Evolutionary conservation across 2,113 vertebrate genomes (phyloP), one percentile per base, ranked within the genome.

Genomic region (Engraulis encrasicolus): DNA sequence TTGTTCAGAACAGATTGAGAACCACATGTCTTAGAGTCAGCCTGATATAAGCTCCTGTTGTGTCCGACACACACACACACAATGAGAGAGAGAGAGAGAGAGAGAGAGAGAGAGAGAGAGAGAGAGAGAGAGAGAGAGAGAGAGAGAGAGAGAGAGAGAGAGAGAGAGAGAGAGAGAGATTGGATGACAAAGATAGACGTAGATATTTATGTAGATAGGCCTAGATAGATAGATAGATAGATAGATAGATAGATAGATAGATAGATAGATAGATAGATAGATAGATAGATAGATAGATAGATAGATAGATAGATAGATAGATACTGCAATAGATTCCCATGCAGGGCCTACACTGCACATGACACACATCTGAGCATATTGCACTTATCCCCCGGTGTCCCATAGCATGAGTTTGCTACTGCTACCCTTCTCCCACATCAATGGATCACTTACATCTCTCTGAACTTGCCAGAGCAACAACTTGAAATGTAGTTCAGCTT

Each of bases 401-500:
- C 11, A 14, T 34, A 14, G 14, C 66, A 15, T 17, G 66, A 45
- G n/a, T n/a, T n/a, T 27, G 7, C 31, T 5, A 14, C 31, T 34
- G 14, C 4, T 23, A 74, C 4, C 27, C 66, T 74, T 74, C 6
- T 14, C 27, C 11, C 31, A 31, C 66, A 36, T 36, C 66, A 74
- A 14, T 74, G 66, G 66, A 5, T 0, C 12, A 14, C 11, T 74
- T 71, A 71, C 11, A 74, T 66, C 27, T 18, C 27, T 66, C 23
- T 6, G 34, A 17, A 3, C 31, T 1, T 74, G 18, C 34, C 27
- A 74, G 31, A 71, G 15, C 14, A 74, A 36, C 11, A 34, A 74
- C 27, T 34, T 74, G 27, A 27, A 74, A 31, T 34, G 17, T 74
- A 74, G 66, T 74, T 74, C 66, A 74, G 66, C 66, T 74, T 74